A percentile compares a stretch with the other conserved stretches of the same genome.
Conservation (phyloP, 1,140 invertebrate species). For the Drosophila arawakana region DNA sequence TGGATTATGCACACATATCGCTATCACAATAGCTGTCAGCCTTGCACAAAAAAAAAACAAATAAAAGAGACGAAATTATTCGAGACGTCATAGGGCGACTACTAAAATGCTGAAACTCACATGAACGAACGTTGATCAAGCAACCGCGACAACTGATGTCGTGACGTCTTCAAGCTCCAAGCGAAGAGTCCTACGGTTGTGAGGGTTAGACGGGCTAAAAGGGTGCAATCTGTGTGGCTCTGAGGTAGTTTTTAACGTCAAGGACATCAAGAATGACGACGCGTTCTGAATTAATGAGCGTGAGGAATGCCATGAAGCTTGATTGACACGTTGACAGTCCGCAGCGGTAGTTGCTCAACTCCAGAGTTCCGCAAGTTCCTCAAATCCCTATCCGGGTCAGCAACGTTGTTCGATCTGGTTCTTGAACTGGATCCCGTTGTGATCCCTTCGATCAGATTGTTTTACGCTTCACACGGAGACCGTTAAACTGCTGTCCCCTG, state of each 20-base stretch:
- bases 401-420: conserved; percentile 8
- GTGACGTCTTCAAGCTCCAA: conserved; percentile 45
- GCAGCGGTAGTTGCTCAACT: conserved; percentile 15
- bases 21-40: conserved; percentile 44
- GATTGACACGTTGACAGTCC: conserved; percentile 65
- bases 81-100: conserved; percentile 46
- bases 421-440: conserved; percentile 50
- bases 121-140: conserved; percentile 17
- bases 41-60: conserved; percentile 5
- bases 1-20: conserved; percentile 52
- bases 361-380: neutral
- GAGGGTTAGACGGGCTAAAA: conserved; percentile 41
- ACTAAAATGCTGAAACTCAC: neutral
- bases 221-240: conserved; percentile 36
- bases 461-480: conserved; percentile 19
- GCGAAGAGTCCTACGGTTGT: neutral
- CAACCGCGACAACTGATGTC: conserved; percentile 22
- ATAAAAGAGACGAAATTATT: neutral
- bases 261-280: conserved; percentile 51
- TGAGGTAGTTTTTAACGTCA: conserved; percentile 44
- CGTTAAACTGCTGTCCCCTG: conserved; percentile 36
- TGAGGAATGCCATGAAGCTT: conserved; percentile 37
- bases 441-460: conserved; percentile 44
- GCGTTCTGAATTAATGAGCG: conserved; percentile 49
- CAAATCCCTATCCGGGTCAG: conserved; percentile 39